Percentiles rank a stretch among this genome's conserved stretches.
Conservation (phyloP, 2,797 vertebrate species). For the Myotis daubentonii region DNA sequence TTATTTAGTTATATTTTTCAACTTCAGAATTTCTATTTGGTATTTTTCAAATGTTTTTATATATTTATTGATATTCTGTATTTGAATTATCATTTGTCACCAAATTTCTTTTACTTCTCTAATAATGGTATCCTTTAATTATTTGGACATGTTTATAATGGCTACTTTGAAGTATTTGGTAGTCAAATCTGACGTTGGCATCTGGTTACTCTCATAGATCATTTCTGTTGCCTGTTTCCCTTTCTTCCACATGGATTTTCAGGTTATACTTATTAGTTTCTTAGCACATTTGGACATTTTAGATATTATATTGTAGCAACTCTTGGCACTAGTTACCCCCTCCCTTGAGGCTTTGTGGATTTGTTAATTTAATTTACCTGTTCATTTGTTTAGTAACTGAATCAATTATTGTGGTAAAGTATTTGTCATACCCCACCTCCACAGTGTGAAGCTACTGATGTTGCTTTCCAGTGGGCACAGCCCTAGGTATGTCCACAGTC, state of each 20-base stretch:
- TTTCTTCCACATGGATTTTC: rapidly evolving
- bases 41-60: background rate
- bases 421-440: background rate
- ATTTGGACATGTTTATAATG: background rate
- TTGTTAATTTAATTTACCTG: background rate
- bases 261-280: background rate
- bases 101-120: background rate
- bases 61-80: background rate
- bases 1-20: background rate
- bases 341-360: background rate
- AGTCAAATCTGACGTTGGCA: background rate
- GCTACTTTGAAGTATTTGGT: background rate
- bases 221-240: background rate
- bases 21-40: background rate
- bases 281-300: background rate
- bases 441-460: background rate
- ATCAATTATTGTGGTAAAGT: background rate
- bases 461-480: background rate
- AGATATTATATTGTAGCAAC: background rate
- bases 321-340: background rate
- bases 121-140: background rate
- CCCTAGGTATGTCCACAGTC: background rate
- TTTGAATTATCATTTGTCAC: background rate
- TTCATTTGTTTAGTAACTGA: background rate
- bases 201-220: background rate